Conservation (phyloP, 2,113 vertebrate genomes). For the Pleuronectes platessa region DNA sequence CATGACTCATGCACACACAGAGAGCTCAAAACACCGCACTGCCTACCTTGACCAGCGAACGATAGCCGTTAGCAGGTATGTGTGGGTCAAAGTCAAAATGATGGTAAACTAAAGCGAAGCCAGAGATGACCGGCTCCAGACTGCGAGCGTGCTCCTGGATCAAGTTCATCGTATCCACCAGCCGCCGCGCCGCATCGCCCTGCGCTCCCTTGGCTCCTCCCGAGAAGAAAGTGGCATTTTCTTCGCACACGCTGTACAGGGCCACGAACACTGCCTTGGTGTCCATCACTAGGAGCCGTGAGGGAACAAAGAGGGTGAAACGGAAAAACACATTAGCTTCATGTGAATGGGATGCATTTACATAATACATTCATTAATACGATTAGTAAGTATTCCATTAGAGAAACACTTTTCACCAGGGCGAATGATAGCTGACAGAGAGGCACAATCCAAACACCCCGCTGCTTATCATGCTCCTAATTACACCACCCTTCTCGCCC, state of each 20-base stretch:
- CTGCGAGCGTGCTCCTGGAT: slow-evolving; percentile 86
- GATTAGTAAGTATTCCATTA: neutral
- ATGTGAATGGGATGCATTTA: neutral
- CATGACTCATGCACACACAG: slow-evolving; percentile 1
- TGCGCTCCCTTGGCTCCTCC: slow-evolving; percentile 75
- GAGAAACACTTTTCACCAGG: neutral
- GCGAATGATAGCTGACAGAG: neutral
- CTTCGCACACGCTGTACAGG: slow-evolving; percentile 86
- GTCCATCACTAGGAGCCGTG: slow-evolving; percentile 83
- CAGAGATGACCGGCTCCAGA: slow-evolving; percentile 84
- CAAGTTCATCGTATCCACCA: slow-evolving; percentile 80
- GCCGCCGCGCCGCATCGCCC: slow-evolving; percentile 79
- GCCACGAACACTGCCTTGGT: slow-evolving; percentile 86
- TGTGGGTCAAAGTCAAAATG: slow-evolving; percentile 91
- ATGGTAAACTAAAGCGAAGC: slow-evolving; percentile 85
- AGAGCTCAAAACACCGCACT: neutral
- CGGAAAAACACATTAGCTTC: neutral
- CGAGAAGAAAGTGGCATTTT: slow-evolving; percentile 87
- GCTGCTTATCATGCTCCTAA: neutral
- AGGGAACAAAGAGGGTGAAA: slow-evolving; percentile 24
- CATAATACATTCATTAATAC: neutral
- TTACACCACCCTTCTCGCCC: neutral
- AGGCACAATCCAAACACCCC: neutral
- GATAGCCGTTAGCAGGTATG: slow-evolving; percentile 92
- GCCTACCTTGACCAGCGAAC: slow-evolving; percentile 88